These are phyloP conservation scores for Zophobas atratus DNA, from an alignment of 1,140 invertebrate species.

Conservation along the genomic window DNA sequence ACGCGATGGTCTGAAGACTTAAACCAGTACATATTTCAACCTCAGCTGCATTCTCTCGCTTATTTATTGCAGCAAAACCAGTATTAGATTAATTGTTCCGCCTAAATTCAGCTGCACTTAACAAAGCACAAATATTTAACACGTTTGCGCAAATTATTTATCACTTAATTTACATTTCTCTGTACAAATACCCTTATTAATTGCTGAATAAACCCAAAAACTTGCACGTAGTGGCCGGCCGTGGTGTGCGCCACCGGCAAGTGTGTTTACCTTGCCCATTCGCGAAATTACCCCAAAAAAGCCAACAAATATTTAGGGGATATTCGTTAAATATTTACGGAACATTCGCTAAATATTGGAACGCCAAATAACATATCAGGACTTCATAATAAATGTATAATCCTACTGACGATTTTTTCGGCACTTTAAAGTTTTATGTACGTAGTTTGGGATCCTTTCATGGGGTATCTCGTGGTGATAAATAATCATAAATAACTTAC, in stretches of 20 bases:
- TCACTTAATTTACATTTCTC: slow-evolving; percentile 41
- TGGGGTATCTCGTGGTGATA: slow-evolving; percentile 2
- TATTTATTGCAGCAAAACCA: slow-evolving; percentile 30
- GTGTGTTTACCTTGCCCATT: slow-evolving; percentile 13
- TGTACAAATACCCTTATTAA: slow-evolving; percentile 41
- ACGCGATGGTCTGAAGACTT: slow-evolving; percentile 20
- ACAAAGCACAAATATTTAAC: slow-evolving; percentile 38
- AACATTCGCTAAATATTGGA: slow-evolving; percentile 37
- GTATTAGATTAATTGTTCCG: slow-evolving; percentile 31
- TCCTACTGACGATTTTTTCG: slow-evolving; percentile 31
- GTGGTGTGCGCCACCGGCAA: neutral
- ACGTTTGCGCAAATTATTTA: slow-evolving; percentile 33
- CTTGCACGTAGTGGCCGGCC: slow-evolving; percentile 15
- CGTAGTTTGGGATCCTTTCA: slow-evolving; percentile 14
- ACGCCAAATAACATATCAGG: slow-evolving; percentile 38
- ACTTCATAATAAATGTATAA: slow-evolving; percentile 33
- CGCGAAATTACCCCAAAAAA: slow-evolving; percentile 35
- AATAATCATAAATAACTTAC: slow-evolving; percentile 38
- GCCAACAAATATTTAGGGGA: slow-evolving; percentile 18
- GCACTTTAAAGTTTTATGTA: slow-evolving; percentile 20
- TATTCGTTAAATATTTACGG: slow-evolving; percentile 31
- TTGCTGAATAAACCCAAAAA: slow-evolving; percentile 33
- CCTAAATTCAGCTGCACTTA: slow-evolving; percentile 10
- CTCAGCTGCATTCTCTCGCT: slow-evolving; percentile 37
- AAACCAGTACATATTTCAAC: slow-evolving; percentile 39